phyloP scores from a whole-genome alignment of 2,888 invertebrate species.

The Auanema sp. region DNA sequence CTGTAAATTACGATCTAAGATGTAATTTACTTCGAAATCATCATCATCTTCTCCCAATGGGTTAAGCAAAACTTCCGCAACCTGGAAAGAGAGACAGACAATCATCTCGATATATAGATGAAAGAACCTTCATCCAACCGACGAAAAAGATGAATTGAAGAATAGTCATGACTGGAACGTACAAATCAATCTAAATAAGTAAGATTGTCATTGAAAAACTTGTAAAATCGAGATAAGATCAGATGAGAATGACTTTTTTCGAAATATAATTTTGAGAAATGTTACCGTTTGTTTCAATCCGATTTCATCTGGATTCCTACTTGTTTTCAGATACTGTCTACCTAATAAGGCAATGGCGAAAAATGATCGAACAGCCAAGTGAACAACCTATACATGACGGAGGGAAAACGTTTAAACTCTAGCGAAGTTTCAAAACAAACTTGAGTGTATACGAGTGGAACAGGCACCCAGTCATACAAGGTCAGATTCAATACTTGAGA shows the following conservation, averaged over 20 bases:
- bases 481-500: slow-evolving; percentile 52
- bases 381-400: slow-evolving; percentile 45
- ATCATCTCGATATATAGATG: slow-evolving; percentile 14
- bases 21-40: slow-evolving; percentile 60
- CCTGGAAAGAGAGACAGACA: slow-evolving; percentile 5
- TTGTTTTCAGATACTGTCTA: slow-evolving; percentile 46
- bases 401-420: slow-evolving; percentile 29
- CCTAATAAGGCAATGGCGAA: slow-evolving; percentile 55
- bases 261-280: slow-evolving; percentile 2
- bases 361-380: slow-evolving; percentile 55
- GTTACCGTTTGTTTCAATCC: slow-evolving; percentile 15
- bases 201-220: background rate
- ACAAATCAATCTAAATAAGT: slow-evolving; percentile 48
- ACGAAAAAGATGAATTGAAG: slow-evolving; percentile 60
- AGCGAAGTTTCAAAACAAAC: slow-evolving; percentile 12
- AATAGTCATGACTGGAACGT: slow-evolving; percentile 59
- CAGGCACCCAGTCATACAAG: slow-evolving; percentile 60
- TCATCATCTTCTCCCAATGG: slow-evolving; percentile 58
- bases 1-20: slow-evolving; percentile 55
- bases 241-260: background rate
- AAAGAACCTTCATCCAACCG: slow-evolving; percentile 60
- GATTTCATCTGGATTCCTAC: slow-evolving; percentile 20
- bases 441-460: slow-evolving; percentile 48
- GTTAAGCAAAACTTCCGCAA: slow-evolving; percentile 17
- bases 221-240: background rate